Evolutionary conservation across 2,797 vertebrate genomes (phyloP).

Genomic region (Phoeniculus purpureus): DNA sequence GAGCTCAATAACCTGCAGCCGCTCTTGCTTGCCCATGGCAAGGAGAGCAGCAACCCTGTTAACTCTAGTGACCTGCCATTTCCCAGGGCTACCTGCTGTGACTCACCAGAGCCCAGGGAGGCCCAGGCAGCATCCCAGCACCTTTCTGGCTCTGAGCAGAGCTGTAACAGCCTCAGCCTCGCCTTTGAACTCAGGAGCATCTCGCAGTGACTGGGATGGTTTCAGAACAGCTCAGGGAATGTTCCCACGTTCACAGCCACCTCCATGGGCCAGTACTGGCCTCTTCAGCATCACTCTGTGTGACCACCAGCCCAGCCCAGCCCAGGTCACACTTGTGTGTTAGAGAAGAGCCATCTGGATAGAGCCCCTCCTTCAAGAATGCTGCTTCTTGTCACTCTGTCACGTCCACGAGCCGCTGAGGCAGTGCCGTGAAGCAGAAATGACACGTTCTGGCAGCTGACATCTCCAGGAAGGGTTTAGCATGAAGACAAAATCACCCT

Average conservation of each 20-base stretch:
- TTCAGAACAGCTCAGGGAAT: neutral
- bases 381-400: conserved; percentile 30
- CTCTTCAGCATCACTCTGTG: neutral
- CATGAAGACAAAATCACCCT: conserved; percentile 45
- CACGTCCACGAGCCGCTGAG: neutral
- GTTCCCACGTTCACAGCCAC: neutral
- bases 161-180: rapidly evolving
- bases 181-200: rapidly evolving
- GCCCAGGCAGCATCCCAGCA: neutral
- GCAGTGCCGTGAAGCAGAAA: conserved; percentile 30
- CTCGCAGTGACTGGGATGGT: neutral
- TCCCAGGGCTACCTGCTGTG: rapidly evolving
- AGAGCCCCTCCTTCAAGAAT: neutral
- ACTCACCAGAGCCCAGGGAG: neutral
- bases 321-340: neutral
- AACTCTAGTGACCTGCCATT: rapidly evolving
- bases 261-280: neutral
- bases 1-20: rapidly evolving
- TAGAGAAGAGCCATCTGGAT: neutral
- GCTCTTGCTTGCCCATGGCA: no score
- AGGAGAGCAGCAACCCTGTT: neutral
- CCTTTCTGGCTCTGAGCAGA: rapidly evolving
- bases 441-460: conserved; percentile 67
- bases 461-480: conserved; percentile 59
- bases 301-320: neutral